Conservation (phyloP, 2,113 vertebrate genomes). For the Anarhynchus alexandrinus region DNA sequence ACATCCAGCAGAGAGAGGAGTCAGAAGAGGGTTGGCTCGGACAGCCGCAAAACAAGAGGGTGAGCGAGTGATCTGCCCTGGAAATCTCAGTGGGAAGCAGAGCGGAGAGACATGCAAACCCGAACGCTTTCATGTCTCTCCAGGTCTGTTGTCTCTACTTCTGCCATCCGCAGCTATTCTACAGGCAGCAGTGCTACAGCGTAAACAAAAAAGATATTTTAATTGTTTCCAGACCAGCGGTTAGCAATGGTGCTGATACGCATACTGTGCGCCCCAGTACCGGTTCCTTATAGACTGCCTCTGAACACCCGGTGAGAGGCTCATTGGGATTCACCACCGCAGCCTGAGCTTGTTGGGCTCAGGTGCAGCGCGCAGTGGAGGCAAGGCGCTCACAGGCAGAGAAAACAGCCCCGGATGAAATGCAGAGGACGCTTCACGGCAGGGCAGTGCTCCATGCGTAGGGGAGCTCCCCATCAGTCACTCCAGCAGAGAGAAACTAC, state of each 20-base stretch:
- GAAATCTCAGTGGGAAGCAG: background rate
- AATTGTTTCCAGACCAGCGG: background rate
- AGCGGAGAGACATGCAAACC: background rate
- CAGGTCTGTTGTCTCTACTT: background rate
- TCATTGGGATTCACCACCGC: background rate
- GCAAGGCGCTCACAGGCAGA: background rate
- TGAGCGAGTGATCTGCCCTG: background rate
- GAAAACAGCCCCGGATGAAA: background rate
- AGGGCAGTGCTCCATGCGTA: background rate
- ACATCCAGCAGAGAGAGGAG: background rate
- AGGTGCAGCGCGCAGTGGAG: background rate
- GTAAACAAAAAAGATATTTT: background rate
- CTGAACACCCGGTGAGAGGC: background rate
- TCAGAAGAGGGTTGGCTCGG: background rate
- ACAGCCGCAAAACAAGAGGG: background rate
- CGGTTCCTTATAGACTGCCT: background rate
- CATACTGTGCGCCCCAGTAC: background rate
- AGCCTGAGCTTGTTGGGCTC: background rate
- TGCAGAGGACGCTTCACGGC: background rate
- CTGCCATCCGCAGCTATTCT: background rate
- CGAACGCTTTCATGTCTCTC: background rate
- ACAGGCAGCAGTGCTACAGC: background rate
- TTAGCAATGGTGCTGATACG: background rate
- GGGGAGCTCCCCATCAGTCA: background rate
- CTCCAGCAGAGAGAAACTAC: background rate